Evolutionary conservation across 35 echinoderm and acorn worm genomes (phyloP).

Genomic region (Heliocidaris erythrogramma): DNA sequence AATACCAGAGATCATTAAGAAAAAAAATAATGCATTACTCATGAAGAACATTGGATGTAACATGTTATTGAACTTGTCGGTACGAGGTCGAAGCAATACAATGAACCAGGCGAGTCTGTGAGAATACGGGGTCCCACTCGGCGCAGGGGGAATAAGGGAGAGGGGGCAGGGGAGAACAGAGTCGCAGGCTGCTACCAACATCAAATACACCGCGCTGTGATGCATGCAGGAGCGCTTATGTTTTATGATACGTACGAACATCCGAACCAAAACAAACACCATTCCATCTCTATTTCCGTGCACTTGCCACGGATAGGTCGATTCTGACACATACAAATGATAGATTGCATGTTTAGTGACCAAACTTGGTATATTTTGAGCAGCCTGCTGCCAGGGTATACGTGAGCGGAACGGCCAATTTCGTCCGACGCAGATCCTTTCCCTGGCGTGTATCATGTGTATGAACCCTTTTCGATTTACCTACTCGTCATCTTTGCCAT

Average conservation of each 20-base stretch:
- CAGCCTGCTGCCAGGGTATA: neutral
- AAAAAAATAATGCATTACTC: neutral
- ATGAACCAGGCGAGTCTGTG: neutral
- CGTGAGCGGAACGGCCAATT: slow-evolving; percentile 36
- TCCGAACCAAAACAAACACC: slow-evolving; percentile 44
- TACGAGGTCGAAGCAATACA: neutral
- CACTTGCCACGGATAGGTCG: slow-evolving; percentile 33
- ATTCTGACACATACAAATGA: slow-evolving; percentile 46
- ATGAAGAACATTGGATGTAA: neutral
- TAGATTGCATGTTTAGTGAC: slow-evolving; percentile 48
- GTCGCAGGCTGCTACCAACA: neutral
- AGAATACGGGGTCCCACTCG: neutral
- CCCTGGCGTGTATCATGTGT: neutral
- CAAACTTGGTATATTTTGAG: slow-evolving; percentile 21
- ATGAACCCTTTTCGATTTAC: neutral
- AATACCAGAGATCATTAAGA: neutral
- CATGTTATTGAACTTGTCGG: slow-evolving; percentile 42
- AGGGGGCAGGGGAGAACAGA: neutral
- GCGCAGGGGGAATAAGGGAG: neutral
- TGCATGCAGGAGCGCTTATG: slow-evolving; percentile 8
- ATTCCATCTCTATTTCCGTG: slow-evolving; percentile 48
- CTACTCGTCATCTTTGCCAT: neutral
- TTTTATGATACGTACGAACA: slow-evolving; percentile 36
- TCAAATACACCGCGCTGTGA: slow-evolving; percentile 16
- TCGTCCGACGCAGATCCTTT: neutral